phyloP scores from a whole-genome alignment of 2,113 vertebrate genomes.

The Peromyscus maniculatus region DNA sequence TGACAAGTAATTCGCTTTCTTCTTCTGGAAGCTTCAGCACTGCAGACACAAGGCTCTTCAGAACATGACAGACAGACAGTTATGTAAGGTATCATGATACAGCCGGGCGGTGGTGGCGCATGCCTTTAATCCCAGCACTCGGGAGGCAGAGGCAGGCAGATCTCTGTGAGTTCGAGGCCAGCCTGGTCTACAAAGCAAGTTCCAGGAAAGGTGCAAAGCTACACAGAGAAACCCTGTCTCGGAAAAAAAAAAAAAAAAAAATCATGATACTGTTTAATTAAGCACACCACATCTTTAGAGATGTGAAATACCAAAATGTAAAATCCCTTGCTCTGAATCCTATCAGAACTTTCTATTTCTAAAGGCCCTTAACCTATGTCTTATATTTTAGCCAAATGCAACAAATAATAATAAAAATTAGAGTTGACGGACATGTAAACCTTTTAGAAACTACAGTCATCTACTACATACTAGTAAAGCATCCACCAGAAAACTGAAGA shows the following conservation, averaged over 20 bases:
- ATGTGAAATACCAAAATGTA: not conserved
- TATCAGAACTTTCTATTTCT: conserved; percentile 28
- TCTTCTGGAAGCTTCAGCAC: not conserved
- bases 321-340: conserved; percentile 37
- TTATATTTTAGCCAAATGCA: conserved; percentile 12
- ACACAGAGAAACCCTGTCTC: too few relatives aligned
- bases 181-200: too few relatives aligned
- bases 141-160: too few relatives aligned
- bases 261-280: not conserved
- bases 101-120: too few relatives aligned
- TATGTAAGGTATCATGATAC: not conserved
- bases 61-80: not conserved
- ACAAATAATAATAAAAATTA: not conserved
- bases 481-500: not conserved
- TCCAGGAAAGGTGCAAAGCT: too few relatives aligned
- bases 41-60: not conserved
- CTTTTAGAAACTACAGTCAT: not conserved
- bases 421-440: conserved; percentile 17
- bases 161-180: too few relatives aligned
- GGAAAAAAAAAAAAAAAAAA: too few relatives aligned
- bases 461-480: not conserved
- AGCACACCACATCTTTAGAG: not conserved
- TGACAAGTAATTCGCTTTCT: not conserved
- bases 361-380: not conserved
- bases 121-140: too few relatives aligned